Percentiles rank a stretch among this genome's conserved stretches.
Conservation (phyloP, 2,113 vertebrate species). For the Tretioscincus oriximinensis region DNA sequence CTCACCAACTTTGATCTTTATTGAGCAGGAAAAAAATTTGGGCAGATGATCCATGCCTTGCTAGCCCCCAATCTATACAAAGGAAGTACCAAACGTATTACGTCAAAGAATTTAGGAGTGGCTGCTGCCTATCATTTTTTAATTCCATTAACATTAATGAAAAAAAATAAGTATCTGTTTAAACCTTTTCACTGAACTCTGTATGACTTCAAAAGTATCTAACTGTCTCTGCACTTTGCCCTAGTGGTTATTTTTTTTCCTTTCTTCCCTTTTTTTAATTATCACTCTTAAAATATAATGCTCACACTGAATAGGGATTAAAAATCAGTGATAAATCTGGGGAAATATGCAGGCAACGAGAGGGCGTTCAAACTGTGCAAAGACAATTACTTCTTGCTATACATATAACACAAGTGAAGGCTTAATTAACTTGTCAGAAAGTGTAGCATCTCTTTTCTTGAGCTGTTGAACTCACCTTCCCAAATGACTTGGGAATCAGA, state of each 20-base stretch:
- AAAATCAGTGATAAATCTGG: slow-evolving; percentile 75
- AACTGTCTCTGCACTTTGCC: neutral
- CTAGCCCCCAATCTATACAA: too few relatives aligned
- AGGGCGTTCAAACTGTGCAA: slow-evolving; percentile 69
- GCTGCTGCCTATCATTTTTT: neutral
- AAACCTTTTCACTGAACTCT: neutral
- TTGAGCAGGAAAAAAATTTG: too few relatives aligned
- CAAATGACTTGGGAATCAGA: slow-evolving; percentile 68
- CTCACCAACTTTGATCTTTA: too few relatives aligned
- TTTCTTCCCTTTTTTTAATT: neutral
- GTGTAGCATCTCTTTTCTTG: slow-evolving; percentile 74
- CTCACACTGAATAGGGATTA: slow-evolving; percentile 64
- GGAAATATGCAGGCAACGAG: slow-evolving; percentile 74
- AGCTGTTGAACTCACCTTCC: slow-evolving; percentile 76
- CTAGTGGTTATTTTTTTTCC: neutral
- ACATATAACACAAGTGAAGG: slow-evolving; percentile 81
- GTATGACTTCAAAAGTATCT: neutral
- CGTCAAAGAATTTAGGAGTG: too few relatives aligned
- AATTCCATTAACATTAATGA: neutral
- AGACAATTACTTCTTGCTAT: slow-evolving; percentile 77
- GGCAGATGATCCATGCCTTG: too few relatives aligned
- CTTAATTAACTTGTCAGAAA: slow-evolving; percentile 84
- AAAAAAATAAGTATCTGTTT: neutral
- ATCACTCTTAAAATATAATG: slow-evolving; percentile 60
- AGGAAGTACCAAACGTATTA: too few relatives aligned